Evolutionary conservation across 2,797 vertebrate species (phyloP).

Genomic region (Poecile montanus): DNA sequence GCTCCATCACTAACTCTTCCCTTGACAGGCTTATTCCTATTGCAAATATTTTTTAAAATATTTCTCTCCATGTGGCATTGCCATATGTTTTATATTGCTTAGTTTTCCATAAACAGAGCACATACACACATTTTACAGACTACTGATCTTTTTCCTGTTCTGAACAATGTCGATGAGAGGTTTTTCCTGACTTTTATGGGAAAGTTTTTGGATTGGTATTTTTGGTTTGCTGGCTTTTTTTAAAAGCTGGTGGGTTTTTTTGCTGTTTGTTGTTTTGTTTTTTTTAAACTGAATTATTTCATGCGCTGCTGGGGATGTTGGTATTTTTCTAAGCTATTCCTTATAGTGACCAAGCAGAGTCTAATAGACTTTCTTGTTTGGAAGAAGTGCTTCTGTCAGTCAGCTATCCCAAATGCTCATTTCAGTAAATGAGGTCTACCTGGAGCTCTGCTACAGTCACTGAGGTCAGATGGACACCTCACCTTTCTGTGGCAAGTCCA

Average conservation of each 20-base stretch:
- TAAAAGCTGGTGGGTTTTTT: too few relatives aligned
- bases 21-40: not conserved
- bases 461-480: not conserved
- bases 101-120: constrained; percentile 31
- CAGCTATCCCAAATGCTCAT: accelerated
- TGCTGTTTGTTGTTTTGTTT: not conserved
- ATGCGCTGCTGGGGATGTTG: not conserved
- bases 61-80: constrained; percentile 21
- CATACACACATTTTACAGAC: not conserved
- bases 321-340: not conserved
- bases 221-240: not conserved
- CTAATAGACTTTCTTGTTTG: not conserved
- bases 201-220: not conserved
- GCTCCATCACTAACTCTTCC: not conserved
- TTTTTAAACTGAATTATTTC: not conserved
- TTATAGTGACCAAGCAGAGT: not conserved
- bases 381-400: not conserved
- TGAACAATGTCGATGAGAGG: not conserved
- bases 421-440: not conserved
- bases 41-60: constrained; percentile 5
- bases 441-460: not conserved
- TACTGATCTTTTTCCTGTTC: constrained; percentile 36
- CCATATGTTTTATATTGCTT: constrained; percentile 29
- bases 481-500: accelerated
- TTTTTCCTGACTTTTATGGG: not conserved